Conservation (phyloP, 2,888 invertebrate species). For the Habrosyne pyritoides region DNA sequence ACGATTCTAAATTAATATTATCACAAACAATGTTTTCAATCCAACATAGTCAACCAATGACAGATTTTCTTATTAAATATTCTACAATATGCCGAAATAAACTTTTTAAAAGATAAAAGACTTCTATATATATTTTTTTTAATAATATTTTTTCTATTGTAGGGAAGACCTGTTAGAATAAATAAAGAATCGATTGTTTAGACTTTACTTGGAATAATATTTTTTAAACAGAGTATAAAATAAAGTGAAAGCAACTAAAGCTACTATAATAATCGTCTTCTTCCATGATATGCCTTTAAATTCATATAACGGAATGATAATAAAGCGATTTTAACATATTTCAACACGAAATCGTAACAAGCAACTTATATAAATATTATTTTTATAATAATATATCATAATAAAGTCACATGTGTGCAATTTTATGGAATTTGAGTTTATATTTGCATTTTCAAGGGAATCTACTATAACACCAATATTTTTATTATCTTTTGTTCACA, state of each 20-base stretch:
- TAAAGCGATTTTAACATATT: slow-evolving; percentile 49
- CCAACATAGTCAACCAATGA: background rate
- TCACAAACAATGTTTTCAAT: background rate
- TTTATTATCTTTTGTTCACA: slow-evolving; percentile 34
- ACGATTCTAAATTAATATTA: slow-evolving; percentile 5
- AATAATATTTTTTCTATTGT: no score
- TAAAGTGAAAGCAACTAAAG: slow-evolving; percentile 57
- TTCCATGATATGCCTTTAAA: slow-evolving; percentile 71
- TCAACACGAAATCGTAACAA: slow-evolving; percentile 51
- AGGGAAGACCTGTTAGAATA: no score
- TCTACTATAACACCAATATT: slow-evolving; percentile 39
- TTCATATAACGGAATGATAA: slow-evolving; percentile 68
- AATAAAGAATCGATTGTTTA: background rate
- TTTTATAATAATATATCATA: slow-evolving; percentile 40
- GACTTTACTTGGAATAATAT: background rate
- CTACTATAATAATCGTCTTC: slow-evolving; percentile 52
- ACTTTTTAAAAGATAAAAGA: no score
- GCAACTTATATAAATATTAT: slow-evolving; percentile 48
- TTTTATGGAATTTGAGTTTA: background rate
- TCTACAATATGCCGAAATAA: no score
- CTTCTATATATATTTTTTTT: no score
- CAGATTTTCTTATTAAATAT: background rate
- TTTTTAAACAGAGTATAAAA: slow-evolving; percentile 56
- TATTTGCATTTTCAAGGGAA: background rate
- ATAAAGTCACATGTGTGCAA: slow-evolving; percentile 24